phyloP scores from a whole-genome alignment of 1,140 invertebrate genomes.

The Drosophila rhopaloa region DNA sequence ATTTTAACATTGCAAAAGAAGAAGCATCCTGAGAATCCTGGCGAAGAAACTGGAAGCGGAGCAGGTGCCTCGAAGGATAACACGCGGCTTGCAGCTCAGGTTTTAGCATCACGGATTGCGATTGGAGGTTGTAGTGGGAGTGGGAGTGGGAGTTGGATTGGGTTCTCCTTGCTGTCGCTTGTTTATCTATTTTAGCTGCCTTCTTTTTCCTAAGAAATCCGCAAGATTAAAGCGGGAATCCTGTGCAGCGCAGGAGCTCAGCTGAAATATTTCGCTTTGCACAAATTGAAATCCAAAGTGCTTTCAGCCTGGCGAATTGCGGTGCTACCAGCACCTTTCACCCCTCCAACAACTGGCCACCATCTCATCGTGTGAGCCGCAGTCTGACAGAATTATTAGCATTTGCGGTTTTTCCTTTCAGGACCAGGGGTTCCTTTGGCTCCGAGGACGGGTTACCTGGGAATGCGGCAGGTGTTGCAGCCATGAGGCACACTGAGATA shows the following conservation, averaged over 20 bases:
- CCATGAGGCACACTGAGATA: constrained; percentile 11
- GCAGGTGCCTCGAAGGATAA: constrained; percentile 79
- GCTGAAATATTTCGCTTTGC: constrained; percentile 80
- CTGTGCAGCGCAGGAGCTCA: constrained; percentile 61
- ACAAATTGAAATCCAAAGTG: constrained; percentile 83
- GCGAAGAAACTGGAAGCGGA: constrained; percentile 33
- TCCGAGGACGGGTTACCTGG: constrained; percentile 26
- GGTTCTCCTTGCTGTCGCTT: constrained; percentile 53
- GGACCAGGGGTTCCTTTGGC: background rate
- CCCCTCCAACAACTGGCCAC: background rate
- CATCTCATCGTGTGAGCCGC: constrained; percentile 21
- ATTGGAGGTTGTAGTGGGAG: constrained; percentile 1
- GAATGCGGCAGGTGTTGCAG: constrained; percentile 66
- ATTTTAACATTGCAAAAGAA: background rate
- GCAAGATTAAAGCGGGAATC: constrained; percentile 71
- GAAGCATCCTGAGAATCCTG: constrained; percentile 28
- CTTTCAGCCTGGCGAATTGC: constrained; percentile 65
- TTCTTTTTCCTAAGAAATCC: constrained; percentile 69
- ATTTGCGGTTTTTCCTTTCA: constrained; percentile 60
- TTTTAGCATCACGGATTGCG: constrained; percentile 30
- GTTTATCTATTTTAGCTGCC: constrained; percentile 77
- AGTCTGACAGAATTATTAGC: constrained; percentile 81
- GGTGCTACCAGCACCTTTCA: constrained; percentile 20
- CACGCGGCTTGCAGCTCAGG: constrained; percentile 58
- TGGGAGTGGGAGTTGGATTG: constrained; percentile 22